phyloP scores from a whole-genome alignment of 2,113 vertebrate species.

The Cygnus buccinator region DNA sequence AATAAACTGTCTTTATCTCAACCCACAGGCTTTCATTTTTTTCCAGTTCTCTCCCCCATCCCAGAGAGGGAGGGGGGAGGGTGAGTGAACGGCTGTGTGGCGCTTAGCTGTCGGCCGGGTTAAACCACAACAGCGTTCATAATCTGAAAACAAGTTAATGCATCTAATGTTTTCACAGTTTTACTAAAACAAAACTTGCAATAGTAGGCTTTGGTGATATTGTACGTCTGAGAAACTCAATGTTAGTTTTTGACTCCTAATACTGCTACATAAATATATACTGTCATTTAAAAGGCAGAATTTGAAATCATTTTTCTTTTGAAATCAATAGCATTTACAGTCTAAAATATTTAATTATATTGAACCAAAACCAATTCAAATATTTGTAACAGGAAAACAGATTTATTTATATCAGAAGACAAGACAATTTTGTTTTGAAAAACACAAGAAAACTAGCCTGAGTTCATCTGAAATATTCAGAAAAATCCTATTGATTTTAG shows the following conservation, averaged over 20 bases:
- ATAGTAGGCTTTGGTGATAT: not conserved
- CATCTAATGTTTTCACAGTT: not conserved
- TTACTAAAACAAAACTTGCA: not conserved
- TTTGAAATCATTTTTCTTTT: slow-evolving; percentile 38
- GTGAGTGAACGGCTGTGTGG: too few species aligned
- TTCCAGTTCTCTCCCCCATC: too few species aligned
- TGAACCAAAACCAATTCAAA: slow-evolving; percentile 39
- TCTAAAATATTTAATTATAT: not conserved
- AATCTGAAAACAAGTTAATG: not conserved
- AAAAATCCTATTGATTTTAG: too few species aligned
- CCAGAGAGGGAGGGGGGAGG: too few species aligned
- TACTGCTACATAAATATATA: slow-evolving; percentile 63
- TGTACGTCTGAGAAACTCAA: slow-evolving; percentile 27
- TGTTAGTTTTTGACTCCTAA: slow-evolving; percentile 60
- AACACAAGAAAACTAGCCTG: slow-evolving; percentile 86
- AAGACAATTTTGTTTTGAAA: slow-evolving; percentile 85
- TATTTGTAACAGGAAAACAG: slow-evolving; percentile 83
- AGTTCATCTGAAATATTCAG: slow-evolving; percentile 68
- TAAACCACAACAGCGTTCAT: too few species aligned
- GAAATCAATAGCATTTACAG: not conserved
- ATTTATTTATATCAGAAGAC: slow-evolving; percentile 85
- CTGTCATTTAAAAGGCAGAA: slow-evolving; percentile 36
- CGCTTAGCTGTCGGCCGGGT: too few species aligned
- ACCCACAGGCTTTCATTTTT: too few species aligned
- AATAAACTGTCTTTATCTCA: too few species aligned